Conservation (phyloP, 2,888 invertebrate genomes). For the Papilio gigon region DNA sequence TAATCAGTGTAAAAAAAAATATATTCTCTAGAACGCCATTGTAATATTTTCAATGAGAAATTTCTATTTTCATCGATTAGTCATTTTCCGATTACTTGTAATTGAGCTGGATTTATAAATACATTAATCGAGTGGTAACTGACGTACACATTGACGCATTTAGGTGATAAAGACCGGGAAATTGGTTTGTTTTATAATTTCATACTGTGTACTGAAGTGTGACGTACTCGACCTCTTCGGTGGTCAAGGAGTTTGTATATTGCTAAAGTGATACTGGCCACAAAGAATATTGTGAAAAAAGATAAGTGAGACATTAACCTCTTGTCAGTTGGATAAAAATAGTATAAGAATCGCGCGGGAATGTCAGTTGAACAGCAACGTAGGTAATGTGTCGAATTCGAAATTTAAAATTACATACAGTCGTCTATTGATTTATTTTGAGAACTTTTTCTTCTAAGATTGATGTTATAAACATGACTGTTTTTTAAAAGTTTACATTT, state of each 20-base stretch:
- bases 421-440: no score
- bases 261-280: not conserved
- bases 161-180: conserved; percentile 1
- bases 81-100: not conserved
- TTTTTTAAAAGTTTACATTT: no score
- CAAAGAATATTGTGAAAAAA: no score
- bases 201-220: not conserved
- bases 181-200: conserved; percentile 9
- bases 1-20: no score
- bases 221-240: not conserved
- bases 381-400: no score
- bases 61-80: not conserved
- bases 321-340: no score
- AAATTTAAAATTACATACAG: no score
- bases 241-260: not conserved
- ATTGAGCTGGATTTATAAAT: conserved; percentile 6
- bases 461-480: no score
- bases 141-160: conserved; percentile 19
- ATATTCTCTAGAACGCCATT: not conserved
- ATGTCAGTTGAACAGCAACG: no score
- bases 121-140: conserved; percentile 6
- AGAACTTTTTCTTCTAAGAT: no score
- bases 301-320: no score
- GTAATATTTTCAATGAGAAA: not conserved
- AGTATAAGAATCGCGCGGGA: no score